phyloP scores from a whole-genome alignment of 2,888 invertebrate species.

The Tubulanus polymorphus region DNA sequence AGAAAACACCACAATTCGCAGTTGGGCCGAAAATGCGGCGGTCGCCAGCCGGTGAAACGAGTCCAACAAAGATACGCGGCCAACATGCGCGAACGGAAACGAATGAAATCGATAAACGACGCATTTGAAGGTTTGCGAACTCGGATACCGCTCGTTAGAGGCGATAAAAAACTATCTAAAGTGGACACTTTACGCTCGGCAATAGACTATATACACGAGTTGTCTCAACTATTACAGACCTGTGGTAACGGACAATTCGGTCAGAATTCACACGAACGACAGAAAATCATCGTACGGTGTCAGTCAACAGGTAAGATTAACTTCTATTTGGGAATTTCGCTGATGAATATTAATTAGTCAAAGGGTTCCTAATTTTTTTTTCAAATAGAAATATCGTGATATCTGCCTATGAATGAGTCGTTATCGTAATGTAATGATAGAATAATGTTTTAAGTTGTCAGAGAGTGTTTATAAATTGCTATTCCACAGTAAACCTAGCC shows the following conservation, averaged over 20 bases:
- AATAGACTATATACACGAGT: constrained; percentile 87
- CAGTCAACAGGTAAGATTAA: constrained; percentile 30
- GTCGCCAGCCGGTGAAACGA: constrained; percentile 56
- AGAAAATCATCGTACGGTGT: constrained; percentile 70
- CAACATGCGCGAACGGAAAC: constrained; percentile 82
- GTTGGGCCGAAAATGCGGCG: no score
- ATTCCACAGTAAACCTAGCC: no score
- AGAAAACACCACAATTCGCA: no score
- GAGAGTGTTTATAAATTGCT: no score
- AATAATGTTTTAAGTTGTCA: no score
- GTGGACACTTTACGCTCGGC: constrained; percentile 90
- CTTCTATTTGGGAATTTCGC: no score
- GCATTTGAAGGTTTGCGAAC: constrained; percentile 91
- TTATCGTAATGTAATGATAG: no score
- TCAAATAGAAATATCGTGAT: no score
- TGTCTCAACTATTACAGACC: constrained; percentile 72
- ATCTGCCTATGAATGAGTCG: no score
- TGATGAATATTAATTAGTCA: no score
- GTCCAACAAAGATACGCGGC: constrained; percentile 91
- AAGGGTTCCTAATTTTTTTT: no score
- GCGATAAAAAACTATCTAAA: constrained; percentile 89
- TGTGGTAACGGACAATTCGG: constrained; percentile 56
- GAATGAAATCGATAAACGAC: constrained; percentile 96
- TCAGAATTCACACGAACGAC: constrained; percentile 66
- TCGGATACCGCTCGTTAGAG: constrained; percentile 80